These are phyloP conservation scores for Masticophis lateralis DNA, from an alignment of 2,797 vertebrate species.

Conservation along the genomic window DNA sequence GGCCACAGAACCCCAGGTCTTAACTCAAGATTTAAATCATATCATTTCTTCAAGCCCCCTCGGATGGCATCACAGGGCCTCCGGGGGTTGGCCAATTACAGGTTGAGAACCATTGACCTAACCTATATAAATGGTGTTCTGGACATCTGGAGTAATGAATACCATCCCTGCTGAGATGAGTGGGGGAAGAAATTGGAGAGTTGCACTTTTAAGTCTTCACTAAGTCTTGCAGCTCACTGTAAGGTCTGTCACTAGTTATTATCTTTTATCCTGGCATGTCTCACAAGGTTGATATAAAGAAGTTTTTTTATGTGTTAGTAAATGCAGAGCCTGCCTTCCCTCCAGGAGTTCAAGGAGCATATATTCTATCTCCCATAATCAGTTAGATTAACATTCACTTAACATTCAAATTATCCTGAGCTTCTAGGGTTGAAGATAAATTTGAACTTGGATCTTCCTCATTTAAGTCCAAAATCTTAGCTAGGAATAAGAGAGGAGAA, in stretches of 20 bases:
- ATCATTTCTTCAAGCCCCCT: background rate
- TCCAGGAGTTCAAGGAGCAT: background rate
- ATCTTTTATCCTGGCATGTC: background rate
- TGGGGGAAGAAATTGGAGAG: background rate
- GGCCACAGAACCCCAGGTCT: background rate
- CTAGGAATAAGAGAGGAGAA: background rate
- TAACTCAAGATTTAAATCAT: background rate
- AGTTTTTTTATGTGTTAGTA: background rate
- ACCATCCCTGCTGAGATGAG: no score
- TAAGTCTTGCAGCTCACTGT: background rate
- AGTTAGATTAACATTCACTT: background rate
- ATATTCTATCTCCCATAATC: background rate
- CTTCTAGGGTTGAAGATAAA: background rate
- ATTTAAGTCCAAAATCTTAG: background rate
- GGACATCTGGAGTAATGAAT: background rate
- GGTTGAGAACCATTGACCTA: background rate
- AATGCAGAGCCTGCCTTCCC: background rate
- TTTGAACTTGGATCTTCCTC: background rate
- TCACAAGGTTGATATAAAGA: background rate
- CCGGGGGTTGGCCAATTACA: no score
- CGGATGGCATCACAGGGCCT: fast-evolving
- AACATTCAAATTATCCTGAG: background rate
- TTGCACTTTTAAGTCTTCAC: background rate
- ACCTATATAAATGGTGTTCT: background rate
- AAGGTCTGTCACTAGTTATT: background rate